phyloP scores from a whole-genome alignment of 1,140 invertebrate genomes.

The Adelges cooleyi region DNA sequence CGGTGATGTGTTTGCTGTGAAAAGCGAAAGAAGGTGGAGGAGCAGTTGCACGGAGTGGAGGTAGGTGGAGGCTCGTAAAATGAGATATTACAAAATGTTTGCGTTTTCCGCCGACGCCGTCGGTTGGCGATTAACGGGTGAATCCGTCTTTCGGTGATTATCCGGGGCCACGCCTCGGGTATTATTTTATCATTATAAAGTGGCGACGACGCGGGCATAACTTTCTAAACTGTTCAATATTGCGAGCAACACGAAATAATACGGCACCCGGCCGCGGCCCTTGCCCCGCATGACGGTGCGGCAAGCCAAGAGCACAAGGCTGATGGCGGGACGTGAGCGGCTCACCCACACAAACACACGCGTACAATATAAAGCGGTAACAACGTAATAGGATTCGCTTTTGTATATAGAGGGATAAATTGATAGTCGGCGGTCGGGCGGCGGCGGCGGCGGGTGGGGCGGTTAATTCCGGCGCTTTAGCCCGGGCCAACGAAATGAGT shows the following conservation, averaged over 20 bases:
- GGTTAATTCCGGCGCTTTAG: constrained; percentile 28
- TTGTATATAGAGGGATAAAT: constrained; percentile 9
- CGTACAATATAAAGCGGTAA: constrained; percentile 11
- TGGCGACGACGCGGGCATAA: background rate
- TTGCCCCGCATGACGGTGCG: background rate
- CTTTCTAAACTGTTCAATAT: constrained; percentile 21
- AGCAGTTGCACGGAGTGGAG: too few relatives aligned
- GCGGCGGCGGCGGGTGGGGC: background rate
- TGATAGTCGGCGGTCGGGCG: background rate
- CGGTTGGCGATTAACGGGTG: too few relatives aligned
- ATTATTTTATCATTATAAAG: constrained; percentile 27
- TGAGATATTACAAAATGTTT: too few relatives aligned
- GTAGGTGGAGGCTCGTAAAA: too few relatives aligned
- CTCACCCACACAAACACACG: background rate
- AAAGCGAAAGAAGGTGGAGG: too few relatives aligned
- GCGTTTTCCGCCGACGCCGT: too few relatives aligned
- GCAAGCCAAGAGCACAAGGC: background rate
- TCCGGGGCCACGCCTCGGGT: background rate
- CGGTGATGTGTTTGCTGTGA: too few relatives aligned
- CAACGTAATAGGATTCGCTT: constrained; percentile 21
- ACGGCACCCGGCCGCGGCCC: background rate
- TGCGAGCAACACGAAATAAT: background rate
- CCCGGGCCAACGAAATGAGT: constrained; percentile 20
- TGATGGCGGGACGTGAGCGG: background rate
- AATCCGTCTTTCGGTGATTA: too few relatives aligned